A percentile compares a stretch with the other conserved stretches of the same genome.
phyloP scores from a whole-genome alignment of 2,113 vertebrate species.

The Ceratotherium simum region DNA sequence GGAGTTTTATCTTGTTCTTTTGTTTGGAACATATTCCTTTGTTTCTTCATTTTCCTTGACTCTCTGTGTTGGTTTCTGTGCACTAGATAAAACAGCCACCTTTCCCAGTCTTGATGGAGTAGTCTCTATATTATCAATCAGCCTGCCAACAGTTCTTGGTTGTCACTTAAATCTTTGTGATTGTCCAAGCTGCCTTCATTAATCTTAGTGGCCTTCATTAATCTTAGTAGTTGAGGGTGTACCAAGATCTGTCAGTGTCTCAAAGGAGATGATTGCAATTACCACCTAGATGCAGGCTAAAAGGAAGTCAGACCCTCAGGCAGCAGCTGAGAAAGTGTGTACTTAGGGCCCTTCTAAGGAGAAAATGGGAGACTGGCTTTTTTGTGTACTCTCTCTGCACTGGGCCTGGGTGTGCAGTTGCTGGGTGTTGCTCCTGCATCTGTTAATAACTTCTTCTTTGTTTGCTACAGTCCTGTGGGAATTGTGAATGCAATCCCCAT shows the following conservation, averaged over 20 bases:
- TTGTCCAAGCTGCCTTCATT: not conserved
- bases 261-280: not conserved
- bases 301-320: not conserved
- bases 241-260: not conserved
- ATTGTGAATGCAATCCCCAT: not conserved
- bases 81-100: not conserved
- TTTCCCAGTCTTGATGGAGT: not conserved
- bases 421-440: not conserved
- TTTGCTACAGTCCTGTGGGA: not conserved
- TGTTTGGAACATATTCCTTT: not conserved
- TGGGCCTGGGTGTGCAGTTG: not conserved
- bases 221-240: not conserved
- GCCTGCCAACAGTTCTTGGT: not conserved
- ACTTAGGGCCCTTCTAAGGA: too few species aligned
- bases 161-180: not conserved
- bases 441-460: too few species aligned
- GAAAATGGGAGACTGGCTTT: not conserved
- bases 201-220: not conserved
- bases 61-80: not conserved
- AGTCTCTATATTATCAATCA: not conserved
- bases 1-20: not conserved
- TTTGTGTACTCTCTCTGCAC: not conserved
- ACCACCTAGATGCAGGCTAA: not conserved
- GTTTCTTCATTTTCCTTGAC: not conserved
- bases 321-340: not conserved